These are phyloP conservation scores for Empis stercorea DNA, from an alignment of 2,888 invertebrate species.

Conservation along the genomic window DNA sequence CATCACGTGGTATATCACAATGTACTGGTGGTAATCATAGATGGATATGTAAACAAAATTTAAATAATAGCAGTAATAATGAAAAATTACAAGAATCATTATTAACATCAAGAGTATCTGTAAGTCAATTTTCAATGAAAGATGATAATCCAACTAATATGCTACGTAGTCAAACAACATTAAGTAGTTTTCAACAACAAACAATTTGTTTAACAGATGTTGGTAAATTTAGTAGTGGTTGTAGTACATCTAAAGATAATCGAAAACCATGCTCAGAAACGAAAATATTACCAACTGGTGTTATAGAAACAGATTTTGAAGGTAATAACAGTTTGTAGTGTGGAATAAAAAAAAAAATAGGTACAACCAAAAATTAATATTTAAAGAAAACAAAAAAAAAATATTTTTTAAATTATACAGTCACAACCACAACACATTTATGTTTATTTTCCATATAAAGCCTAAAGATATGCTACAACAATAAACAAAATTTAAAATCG, in stretches of 20 bases:
- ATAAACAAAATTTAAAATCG: too few relatives aligned
- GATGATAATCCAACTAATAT: conserved; percentile 17
- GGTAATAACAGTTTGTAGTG: conserved; percentile 1
- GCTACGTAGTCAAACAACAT: conserved; percentile 19
- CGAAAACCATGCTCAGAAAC: conserved; percentile 8
- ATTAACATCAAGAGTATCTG: conserved; percentile 39
- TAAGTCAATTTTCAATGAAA: conserved; percentile 10
- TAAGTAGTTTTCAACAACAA: conserved; percentile 8
- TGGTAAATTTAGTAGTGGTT: conserved; percentile 5
- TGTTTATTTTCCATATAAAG: too few relatives aligned
- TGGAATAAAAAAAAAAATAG: too few relatives aligned
- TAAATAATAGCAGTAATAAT: conserved; percentile 66
- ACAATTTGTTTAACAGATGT: conserved; percentile 9
- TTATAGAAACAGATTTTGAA: conserved; percentile 14
- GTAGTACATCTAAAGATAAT: neutral
- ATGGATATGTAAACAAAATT: conserved; percentile 43
- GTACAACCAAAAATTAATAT: too few relatives aligned
- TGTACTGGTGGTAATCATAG: conserved; percentile 6
- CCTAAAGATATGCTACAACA: too few relatives aligned
- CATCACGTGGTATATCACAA: conserved; percentile 24
- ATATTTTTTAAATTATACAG: too few relatives aligned
- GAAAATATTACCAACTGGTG: conserved; percentile 11
- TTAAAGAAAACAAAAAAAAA: too few relatives aligned
- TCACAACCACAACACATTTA: too few relatives aligned
- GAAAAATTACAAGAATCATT: conserved; percentile 59